Percentiles rank a stretch among this genome's conserved stretches.
These are phyloP conservation scores for Anolis carolinensis DNA, from an alignment of 2,113 vertebrate species.

Conservation along the genomic window DNA sequence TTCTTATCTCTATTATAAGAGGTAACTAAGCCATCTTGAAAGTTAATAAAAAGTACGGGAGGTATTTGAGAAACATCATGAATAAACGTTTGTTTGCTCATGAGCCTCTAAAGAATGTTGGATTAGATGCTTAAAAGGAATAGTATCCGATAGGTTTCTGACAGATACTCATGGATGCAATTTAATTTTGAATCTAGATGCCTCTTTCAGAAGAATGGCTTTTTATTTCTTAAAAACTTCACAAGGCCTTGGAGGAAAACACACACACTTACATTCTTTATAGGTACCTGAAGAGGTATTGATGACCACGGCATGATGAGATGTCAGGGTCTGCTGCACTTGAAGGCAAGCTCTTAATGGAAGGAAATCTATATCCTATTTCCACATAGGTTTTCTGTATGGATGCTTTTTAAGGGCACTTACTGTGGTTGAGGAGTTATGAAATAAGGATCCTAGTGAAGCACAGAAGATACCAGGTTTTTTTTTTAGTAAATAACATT, in stretches of 20 bases:
- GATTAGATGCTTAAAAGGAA: conserved; percentile 56
- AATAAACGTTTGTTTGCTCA: conserved; percentile 17
- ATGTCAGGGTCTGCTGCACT: conserved; percentile 66
- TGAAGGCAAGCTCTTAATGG: conserved; percentile 64
- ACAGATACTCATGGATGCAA: conserved; percentile 58
- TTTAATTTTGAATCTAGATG: conserved; percentile 63
- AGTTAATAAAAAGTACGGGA: background rate
- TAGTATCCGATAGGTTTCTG: conserved; percentile 62
- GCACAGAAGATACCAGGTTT: background rate
- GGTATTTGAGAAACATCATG: background rate
- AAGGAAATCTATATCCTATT: conserved; percentile 56
- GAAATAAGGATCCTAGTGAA: background rate
- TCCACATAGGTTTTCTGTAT: background rate
- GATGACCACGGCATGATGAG: conserved; percentile 56
- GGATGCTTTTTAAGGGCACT: conserved; percentile 2
- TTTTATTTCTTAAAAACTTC: conserved; percentile 66
- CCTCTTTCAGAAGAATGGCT: conserved; percentile 63
- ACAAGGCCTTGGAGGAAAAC: conserved; percentile 54
- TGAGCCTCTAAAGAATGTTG: background rate
- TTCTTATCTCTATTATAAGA: background rate
- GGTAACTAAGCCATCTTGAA: background rate
- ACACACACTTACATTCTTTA: conserved; percentile 34
- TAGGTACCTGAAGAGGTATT: conserved; percentile 61
- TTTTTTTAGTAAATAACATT: background rate
- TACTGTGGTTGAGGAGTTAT: background rate